Base-by-base conservation (phyloP, 2,797 vertebrate species). In the Ctenopoma multispine region DNA sequence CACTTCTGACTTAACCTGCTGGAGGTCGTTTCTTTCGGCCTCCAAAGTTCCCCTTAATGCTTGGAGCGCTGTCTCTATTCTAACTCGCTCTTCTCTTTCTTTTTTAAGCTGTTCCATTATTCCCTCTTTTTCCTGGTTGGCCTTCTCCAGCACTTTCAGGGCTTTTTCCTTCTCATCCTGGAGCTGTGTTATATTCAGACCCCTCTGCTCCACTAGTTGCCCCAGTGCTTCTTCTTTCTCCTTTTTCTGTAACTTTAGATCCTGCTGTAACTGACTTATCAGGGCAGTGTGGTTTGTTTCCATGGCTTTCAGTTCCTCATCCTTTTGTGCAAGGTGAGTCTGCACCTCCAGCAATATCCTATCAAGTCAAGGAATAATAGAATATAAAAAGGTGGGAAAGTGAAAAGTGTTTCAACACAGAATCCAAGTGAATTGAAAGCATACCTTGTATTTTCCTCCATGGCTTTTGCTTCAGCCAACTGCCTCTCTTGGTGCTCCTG, bases 341-440 rank as follows among this genome's bases (percentile, higher is more conserved):
- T 97, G 93, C 12, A 88, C 84, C 81, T 97, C 96, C 74, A 92
- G 88, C 81, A 97, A 82, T 81, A 93, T 90, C 81, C 97, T 99
- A 77, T 55, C 34, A 61, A 90, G 82, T 53, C 14, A 38, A 79
- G 20, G 34, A 58, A 56, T 72, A 75, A 60, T 18, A 17, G 9
- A 31, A 34, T 46, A 18, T 49, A n/a, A 75, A 54, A 65, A 34
- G 5, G 13, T 1, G 2, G 36, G 61, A 69, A 72, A 41, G 10
- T 15, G 29, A 36, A 15, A 63, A 56, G 17, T 51, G 36, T 36
- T 75, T 77, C 14, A 66, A 44, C 23, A 27, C 24, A 63, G n/a
- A 51, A 3, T 34, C 7, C 54, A 34, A 36, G 29, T 23, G 57
- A 64, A 31, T 49, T 74, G 48, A 10, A 67, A 70, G 56, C 55